Evolutionary conservation across 2,113 vertebrate species (phyloP).

Genomic region (Pseudopipra pipra): DNA sequence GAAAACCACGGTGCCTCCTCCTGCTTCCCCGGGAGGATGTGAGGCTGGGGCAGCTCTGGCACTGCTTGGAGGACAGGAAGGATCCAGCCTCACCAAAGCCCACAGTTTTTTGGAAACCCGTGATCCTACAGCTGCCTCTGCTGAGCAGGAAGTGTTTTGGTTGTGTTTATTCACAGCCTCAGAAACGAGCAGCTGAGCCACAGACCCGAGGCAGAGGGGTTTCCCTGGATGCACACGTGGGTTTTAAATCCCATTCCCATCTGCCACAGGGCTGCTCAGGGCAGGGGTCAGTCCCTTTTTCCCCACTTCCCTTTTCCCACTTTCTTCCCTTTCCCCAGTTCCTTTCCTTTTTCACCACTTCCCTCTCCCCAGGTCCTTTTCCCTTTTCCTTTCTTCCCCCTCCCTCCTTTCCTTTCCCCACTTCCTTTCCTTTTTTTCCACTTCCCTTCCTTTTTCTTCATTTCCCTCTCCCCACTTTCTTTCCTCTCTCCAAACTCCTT

Average conservation of each 20-base stretch:
- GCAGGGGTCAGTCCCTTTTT: background rate
- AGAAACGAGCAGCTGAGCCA: background rate
- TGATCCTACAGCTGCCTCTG: background rate
- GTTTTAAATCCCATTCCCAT: background rate
- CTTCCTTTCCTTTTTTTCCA: background rate
- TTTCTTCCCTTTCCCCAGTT: background rate
- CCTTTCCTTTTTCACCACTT: background rate
- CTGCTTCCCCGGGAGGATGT: background rate
- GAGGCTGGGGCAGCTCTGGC: background rate
- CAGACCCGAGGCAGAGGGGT: background rate
- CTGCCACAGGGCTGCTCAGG: background rate
- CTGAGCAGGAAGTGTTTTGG: rapidly evolving
- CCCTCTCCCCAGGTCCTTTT: background rate
- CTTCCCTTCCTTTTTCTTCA: too few relatives aligned
- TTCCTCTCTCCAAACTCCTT: too few relatives aligned
- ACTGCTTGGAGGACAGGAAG: background rate
- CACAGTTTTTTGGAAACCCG: background rate
- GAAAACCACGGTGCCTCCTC: background rate
- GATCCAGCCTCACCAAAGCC: background rate
- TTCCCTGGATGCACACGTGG: background rate
- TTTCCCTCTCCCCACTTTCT: background rate
- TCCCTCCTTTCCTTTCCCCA: background rate
- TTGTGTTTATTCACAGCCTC: background rate
- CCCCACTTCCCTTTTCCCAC: background rate
- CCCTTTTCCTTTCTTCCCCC: background rate